Conservation (phyloP, 2,113 vertebrate species). For the Zapornia atra region DNA sequence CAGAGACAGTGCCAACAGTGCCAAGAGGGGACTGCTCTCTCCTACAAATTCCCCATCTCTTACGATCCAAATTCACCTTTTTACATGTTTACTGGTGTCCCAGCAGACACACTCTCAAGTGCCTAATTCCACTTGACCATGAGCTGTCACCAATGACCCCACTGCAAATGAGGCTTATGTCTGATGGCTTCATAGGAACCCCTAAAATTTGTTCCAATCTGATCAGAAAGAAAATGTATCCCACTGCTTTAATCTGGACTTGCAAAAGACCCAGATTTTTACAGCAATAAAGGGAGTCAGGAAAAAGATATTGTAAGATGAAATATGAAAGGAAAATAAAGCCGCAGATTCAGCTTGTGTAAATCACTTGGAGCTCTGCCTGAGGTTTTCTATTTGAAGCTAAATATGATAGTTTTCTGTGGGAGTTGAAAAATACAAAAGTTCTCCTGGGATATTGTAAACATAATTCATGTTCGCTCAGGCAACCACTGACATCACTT, state of each 20-base stretch:
- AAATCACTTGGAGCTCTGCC: slow-evolving; percentile 14
- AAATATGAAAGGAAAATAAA: not conserved
- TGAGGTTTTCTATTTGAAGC: slow-evolving; percentile 7
- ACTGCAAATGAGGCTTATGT: accelerated
- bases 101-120: not conserved
- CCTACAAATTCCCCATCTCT: not conserved
- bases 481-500: slow-evolving; percentile 71
- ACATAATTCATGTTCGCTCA: slow-evolving; percentile 61
- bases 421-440: slow-evolving; percentile 44
- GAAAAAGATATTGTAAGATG: not conserved
- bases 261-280: not conserved
- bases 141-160: not conserved
- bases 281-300: accelerated
- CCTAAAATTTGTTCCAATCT: not conserved
- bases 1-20: not conserved
- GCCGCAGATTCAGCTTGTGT: not conserved
- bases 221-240: not conserved
- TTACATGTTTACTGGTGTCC: not conserved
- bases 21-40: accelerated
- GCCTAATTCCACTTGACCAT: not conserved
- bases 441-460: slow-evolving; percentile 58
- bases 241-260: not conserved
- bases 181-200: not conserved
- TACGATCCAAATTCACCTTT: not conserved
- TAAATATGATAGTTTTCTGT: slow-evolving; percentile 5